Evolutionary conservation across 2,888 invertebrate species (phyloP).

Genomic region (Andricus quercusramuli): DNA sequence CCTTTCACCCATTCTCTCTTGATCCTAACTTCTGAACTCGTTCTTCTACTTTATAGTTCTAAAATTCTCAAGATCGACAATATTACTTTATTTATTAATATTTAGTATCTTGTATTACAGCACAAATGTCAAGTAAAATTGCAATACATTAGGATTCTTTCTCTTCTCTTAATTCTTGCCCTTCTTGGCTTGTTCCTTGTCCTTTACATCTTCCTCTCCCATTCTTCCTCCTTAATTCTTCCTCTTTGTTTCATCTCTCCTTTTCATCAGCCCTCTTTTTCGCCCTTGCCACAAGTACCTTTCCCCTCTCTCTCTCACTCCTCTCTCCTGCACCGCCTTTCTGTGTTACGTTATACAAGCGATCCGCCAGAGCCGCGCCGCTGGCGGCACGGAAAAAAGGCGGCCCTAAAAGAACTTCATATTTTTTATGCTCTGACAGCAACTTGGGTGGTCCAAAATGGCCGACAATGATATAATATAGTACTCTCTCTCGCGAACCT

Average conservation of each 20-base stretch:
- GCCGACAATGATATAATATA: conserved; percentile 79
- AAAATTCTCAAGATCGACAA: neutral
- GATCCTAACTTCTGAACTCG: conserved; percentile 15
- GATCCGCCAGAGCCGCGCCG: conserved; percentile 68
- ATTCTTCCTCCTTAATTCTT: conserved; percentile 1
- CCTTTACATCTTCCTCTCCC: conserved; percentile 43
- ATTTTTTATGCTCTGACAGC: conserved; percentile 78
- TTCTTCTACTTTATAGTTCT: neutral
- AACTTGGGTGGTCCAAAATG: conserved; percentile 79
- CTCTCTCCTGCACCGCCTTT: conserved; percentile 62
- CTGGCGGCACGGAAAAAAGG: conserved; percentile 78
- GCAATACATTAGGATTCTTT: conserved; percentile 46
- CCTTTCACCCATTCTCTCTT: conserved; percentile 50
- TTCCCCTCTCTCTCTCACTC: conserved; percentile 43
- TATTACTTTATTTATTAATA: neutral
- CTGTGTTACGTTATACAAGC: conserved; percentile 68
- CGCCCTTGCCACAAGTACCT: neutral
- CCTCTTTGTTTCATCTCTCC: neutral
- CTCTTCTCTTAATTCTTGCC: conserved; percentile 29
- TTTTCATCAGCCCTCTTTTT: neutral
- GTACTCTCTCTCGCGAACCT: conserved; percentile 66
- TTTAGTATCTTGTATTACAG: neutral
- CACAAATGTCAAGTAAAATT: conserved; percentile 34
- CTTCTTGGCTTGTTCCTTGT: conserved; percentile 30
- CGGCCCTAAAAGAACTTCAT: conserved; percentile 79